Conservation (phyloP, 2,888 invertebrate genomes). For the Caradrina clavipalpis region DNA sequence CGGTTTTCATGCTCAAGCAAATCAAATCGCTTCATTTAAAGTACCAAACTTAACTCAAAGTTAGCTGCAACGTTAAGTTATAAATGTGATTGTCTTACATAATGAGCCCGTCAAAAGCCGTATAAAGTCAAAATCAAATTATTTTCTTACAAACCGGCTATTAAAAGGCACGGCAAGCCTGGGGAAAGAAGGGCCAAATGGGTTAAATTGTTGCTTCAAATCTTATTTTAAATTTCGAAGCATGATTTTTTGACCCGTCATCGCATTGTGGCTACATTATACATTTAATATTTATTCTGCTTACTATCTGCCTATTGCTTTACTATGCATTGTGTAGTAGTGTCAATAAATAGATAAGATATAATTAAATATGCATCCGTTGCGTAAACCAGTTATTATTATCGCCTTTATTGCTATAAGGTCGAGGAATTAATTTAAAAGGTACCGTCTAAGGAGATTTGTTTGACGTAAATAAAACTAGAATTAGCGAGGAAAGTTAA, state of each 20-base stretch:
- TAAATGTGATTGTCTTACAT: too few relatives aligned
- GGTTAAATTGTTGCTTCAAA: neutral
- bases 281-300: neutral
- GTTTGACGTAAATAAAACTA: constrained; percentile 53
- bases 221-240: neutral
- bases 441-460: neutral
- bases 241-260: neutral
- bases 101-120: too few relatives aligned
- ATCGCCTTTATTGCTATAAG: constrained; percentile 7
- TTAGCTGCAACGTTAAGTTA: too few relatives aligned
- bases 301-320: constrained; percentile 12
- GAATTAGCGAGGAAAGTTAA: constrained; percentile 77
- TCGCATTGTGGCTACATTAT: neutral
- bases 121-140: too few relatives aligned
- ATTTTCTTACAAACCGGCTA: too few relatives aligned
- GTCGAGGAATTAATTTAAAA: neutral
- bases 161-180: too few relatives aligned
- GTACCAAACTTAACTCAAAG: neutral
- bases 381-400: neutral
- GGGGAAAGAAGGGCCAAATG: too few relatives aligned
- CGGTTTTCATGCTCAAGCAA: neutral
- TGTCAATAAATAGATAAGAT: neutral
- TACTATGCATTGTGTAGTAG: constrained; percentile 16
- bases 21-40: neutral
- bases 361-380: neutral